Base-by-base conservation (phyloP, 2,888 invertebrate genomes). In the Myathropa florea region DNA sequence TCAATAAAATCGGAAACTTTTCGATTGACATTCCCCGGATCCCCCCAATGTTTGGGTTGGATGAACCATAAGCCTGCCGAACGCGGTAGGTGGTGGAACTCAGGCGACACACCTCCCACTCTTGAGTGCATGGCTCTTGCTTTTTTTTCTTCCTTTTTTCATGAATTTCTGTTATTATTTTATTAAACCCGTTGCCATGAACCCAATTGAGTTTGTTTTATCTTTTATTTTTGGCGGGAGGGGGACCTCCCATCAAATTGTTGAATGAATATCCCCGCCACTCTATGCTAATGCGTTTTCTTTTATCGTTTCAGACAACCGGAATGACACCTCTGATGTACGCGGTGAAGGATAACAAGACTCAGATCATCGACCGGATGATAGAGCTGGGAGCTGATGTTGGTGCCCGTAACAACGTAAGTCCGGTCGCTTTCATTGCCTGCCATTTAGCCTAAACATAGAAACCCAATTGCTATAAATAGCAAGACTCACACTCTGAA, bases 251-350 rank as follows among this genome's bases (percentile, higher is more conserved):
- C 46, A 46, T 46, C 78, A 82, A 86, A 86, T 86, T 86, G 83
- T 86, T 86, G 86, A 86, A 86, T 86, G 86, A 86, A 86, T 82
- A 61, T 65, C 14, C n/a, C 53, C 33, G 26, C 30, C 75, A 73
- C 57, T 67, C 23, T 53, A 63, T 65, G 57, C 61, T 70, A 63
- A 68, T 64, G 57, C 10, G 33, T 30, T 26, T 26, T 64, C n/a
- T 53, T 77, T 83, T 63, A 81, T 60, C 33, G 90, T 95, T 95
- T 75, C 94, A 98, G 98, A 95, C 95, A 89, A 97, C 96, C 76
- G 98, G 98, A 88, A 97, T 98, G 96, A 98, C 98, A 79, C 97
- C 98, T 26, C 94, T 99, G 89, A 98, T 99, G 98, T 97, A 96
- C 91, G 98, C 98, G 1, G 98, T 98, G 30, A 98, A 98, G 93